These are phyloP conservation scores for Equus quagga DNA, from an alignment of 2,113 vertebrate species.

Conservation along the genomic window DNA sequence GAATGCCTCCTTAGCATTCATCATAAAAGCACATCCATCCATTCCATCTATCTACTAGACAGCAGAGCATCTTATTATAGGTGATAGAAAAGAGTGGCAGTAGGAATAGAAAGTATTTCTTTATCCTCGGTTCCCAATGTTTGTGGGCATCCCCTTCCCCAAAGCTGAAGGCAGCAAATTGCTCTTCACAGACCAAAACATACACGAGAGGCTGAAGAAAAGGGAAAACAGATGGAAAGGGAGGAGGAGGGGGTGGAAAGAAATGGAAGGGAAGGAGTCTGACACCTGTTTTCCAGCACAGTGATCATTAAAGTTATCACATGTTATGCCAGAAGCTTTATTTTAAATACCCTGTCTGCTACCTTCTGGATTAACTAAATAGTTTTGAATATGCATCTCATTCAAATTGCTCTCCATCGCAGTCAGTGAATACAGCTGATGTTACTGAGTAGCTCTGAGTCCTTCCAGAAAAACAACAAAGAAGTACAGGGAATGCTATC, in stretches of 20 bases:
- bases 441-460: conserved; percentile 38
- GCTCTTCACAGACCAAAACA: neutral
- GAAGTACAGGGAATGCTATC: neutral
- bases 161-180: neutral
- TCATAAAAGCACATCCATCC: neutral
- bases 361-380: conserved; percentile 55
- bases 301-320: conserved; percentile 62
- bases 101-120: neutral
- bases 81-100: neutral
- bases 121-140: neutral
- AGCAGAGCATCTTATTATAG: neutral
- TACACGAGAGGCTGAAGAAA: neutral
- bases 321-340: conserved; percentile 59
- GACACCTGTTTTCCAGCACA: conserved; percentile 61
- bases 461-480: neutral
- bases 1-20: neutral
- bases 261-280: neutral
- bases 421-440: neutral
- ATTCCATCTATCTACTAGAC: neutral
- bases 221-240: conserved; percentile 37
- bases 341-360: conserved; percentile 65
- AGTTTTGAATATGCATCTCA: conserved; percentile 65
- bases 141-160: neutral
- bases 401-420: conserved; percentile 59
- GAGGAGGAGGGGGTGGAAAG: neutral